A percentile compares a stretch with the other conserved stretches of the same genome.
phyloP scores from a whole-genome alignment of 2,888 invertebrate species.

The Mimumesa dahlbomi region DNA sequence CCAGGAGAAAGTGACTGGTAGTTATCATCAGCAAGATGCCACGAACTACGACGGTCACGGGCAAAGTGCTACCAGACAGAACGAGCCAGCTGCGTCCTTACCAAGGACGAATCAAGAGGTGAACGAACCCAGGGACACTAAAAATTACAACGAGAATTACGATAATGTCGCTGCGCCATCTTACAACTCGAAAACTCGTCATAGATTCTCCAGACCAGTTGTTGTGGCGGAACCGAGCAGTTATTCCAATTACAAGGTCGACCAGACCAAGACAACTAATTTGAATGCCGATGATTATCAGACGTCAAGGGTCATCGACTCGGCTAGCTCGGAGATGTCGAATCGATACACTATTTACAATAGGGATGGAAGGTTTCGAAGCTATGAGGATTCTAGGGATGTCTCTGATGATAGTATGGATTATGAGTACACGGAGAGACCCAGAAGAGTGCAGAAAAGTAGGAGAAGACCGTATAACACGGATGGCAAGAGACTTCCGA shows the following conservation, averaged over 20 bases:
- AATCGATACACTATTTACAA: constrained; percentile 44
- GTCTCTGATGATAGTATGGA: constrained; percentile 70
- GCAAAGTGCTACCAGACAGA: constrained; percentile 37
- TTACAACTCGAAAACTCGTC: constrained; percentile 3
- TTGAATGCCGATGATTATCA: constrained; percentile 6
- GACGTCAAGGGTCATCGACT: constrained; percentile 36
- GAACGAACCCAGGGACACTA: constrained; percentile 19
- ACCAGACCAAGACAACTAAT: too few relatives aligned
- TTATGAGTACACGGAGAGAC: constrained; percentile 70
- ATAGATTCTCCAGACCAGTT: constrained; percentile 66
- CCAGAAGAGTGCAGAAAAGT: constrained; percentile 67
- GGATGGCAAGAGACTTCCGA: constrained; percentile 69
- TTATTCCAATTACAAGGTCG: too few relatives aligned
- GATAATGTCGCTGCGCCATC: constrained; percentile 10
- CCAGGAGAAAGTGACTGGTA: constrained; percentile 63
- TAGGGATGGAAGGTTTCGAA: constrained; percentile 55
- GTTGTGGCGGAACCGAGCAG: constrained; percentile 67
- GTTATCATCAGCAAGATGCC: constrained; percentile 59
- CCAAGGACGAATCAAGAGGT: constrained; percentile 55
- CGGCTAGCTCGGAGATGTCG: constrained; percentile 23
- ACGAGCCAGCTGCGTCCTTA: constrained; percentile 32
- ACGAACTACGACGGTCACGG: constrained; percentile 53
- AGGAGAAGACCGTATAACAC: constrained; percentile 64
- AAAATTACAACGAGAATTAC: constrained; percentile 9
- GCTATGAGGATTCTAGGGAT: constrained; percentile 70